Evolutionary conservation across 2,888 invertebrate species (phyloP), one percentile per base, ranked within the genome.

Genomic region (Phorcus lineatus): DNA sequence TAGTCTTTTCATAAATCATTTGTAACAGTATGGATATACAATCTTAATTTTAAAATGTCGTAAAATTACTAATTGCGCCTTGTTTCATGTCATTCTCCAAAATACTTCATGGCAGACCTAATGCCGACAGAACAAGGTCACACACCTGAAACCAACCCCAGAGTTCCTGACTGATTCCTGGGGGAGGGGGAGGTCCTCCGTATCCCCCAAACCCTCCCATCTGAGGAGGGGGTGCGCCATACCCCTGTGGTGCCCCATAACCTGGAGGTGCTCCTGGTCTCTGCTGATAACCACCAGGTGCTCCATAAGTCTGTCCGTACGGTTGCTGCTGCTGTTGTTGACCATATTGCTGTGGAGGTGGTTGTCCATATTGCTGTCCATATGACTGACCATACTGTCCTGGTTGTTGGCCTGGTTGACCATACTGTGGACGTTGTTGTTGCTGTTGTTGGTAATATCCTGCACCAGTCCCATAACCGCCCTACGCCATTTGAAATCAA

Each of bases 71-170:
- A n/a, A n/a, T n/a, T n/a, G n/a, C n/a, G n/a, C n/a, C n/a, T n/a
- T n/a, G n/a, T n/a, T n/a, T n/a, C n/a, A n/a, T n/a, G n/a, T n/a
- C n/a, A n/a, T n/a, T n/a, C n/a, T n/a, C n/a, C n/a, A n/a, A n/a
- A n/a, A n/a, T n/a, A n/a, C n/a, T n/a, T n/a, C n/a, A n/a, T n/a
- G n/a, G n/a, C n/a, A n/a, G n/a, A n/a, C n/a, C n/a, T n/a, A n/a
- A n/a, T n/a, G n/a, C n/a, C n/a, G n/a, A n/a, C n/a, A n/a, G n/a
- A n/a, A n/a, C n/a, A n/a, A n/a, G 2, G 22, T 13, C 4, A 36
- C 36, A 80, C 81, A 92, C 92, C 90, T 90, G 90, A 84, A 93
- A 93, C 92, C 92, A 92, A n/a, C 87, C 84, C 92, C 92, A 93
- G 0, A 92, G 78, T 54, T 92, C 91, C 74, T 84, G 90, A 82